Percentiles rank a stretch among this genome's conserved stretches.
Conservation (phyloP, 2,888 invertebrate species). For the Gastracanthus pulcherrimus region DNA sequence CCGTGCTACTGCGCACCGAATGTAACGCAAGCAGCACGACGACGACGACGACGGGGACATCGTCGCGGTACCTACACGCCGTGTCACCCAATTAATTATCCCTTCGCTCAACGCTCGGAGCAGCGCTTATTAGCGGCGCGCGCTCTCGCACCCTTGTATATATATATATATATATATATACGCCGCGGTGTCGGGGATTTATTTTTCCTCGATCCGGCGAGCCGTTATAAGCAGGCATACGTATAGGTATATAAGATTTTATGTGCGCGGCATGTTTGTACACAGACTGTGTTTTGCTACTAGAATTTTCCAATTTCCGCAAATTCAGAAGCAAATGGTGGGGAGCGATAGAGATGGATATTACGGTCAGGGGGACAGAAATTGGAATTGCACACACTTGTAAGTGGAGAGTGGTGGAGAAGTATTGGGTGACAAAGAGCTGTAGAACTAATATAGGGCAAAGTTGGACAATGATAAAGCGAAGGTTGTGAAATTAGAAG, state of each 20-base stretch:
- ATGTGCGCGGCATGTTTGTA: neutral
- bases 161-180: neutral
- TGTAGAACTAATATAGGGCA: neutral
- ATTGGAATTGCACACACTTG: conserved; percentile 10
- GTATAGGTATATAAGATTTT: neutral
- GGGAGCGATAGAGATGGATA: neutral
- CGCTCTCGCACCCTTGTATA: neutral
- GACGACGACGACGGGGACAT: no score
- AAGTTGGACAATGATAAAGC: neutral
- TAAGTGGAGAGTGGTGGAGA: neutral
- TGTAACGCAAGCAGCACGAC: no score
- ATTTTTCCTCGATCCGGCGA: conserved; percentile 19
- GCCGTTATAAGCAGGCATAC: conserved; percentile 10
- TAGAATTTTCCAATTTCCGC: conserved; percentile 50
- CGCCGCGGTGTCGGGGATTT: no score
- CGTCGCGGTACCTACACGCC: conserved; percentile 60
- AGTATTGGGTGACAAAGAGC: conserved; percentile 14
- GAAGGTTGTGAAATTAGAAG: neutral
- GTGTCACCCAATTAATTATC: conserved; percentile 73
- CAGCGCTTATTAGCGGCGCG: conserved; percentile 31
- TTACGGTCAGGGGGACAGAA: neutral
- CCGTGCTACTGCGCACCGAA: no score
- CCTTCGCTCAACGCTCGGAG: conserved; percentile 41
- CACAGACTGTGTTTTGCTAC: neutral
- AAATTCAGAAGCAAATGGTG: neutral